Evolutionary conservation across 2,888 invertebrate genomes (phyloP).

Genomic region (Myopa testacea): DNA sequence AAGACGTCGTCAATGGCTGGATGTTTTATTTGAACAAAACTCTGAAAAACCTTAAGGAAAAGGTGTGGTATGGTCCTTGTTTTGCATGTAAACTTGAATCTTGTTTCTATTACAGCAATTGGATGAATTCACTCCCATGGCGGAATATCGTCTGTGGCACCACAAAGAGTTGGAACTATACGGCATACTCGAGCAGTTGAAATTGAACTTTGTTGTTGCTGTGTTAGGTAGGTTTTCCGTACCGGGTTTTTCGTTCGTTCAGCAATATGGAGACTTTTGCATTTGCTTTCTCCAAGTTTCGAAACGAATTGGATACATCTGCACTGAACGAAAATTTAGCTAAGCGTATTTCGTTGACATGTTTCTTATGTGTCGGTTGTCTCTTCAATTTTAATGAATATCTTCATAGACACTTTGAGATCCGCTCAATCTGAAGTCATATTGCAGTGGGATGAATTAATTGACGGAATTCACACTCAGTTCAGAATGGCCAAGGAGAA

Average conservation of each 20-base stretch:
- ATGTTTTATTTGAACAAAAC: conserved; percentile 69
- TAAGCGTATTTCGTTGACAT: too few species aligned
- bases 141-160: conserved; percentile 89
- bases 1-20: conserved; percentile 70
- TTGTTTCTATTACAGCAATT: conserved; percentile 67
- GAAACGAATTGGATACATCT: too few species aligned
- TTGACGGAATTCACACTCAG: conserved; percentile 52
- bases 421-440: conserved; percentile 51
- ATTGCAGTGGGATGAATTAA: conserved; percentile 56
- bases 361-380: neutral
- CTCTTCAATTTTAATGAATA: too few species aligned
- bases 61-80: conserved; percentile 41
- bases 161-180: conserved; percentile 83
- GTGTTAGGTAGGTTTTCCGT: conserved; percentile 52
- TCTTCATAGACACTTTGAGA: conserved; percentile 65
- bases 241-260: too few species aligned
- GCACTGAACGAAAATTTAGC: too few species aligned
- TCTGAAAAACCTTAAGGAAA: conserved; percentile 59
- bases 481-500: conserved; percentile 66
- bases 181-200: conserved; percentile 83
- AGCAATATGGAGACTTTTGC: too few species aligned
- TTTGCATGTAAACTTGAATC: neutral
- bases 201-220: conserved; percentile 72
- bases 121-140: conserved; percentile 81
- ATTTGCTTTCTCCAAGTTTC: too few species aligned